Evolutionary conservation across 2,797 vertebrate genomes (phyloP), one percentile per base, ranked within the genome.

Genomic region (Linurgus olivaceus): DNA sequence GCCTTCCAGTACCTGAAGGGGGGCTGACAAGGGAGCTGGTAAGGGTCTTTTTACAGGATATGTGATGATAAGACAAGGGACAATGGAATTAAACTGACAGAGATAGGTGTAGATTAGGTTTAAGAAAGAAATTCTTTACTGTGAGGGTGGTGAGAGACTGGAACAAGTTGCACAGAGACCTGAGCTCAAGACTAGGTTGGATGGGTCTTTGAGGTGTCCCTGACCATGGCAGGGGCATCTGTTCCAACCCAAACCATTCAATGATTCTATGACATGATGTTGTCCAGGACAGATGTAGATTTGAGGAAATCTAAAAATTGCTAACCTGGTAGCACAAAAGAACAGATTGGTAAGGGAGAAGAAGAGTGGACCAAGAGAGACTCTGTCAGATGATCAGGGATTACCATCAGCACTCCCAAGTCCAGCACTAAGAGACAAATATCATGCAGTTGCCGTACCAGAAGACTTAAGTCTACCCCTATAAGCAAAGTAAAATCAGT

Each of bases 381-480:
- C 19, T 37, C 17, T 62, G 26, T 25, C 17, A 71, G 10, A 71
- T 45, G 58, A 72, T 68, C 48, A 86, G 15, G 35, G 12, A 65
- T 31, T 62, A 33, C 24, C 13, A 83, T 6, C 29, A 65, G 33
- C 35, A 47, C 17, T 38, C 25, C 45, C 0, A 4, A 79, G 10
- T 28, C 65, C 68, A 78, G 19, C 4, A 6, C 29, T 58, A 51
- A 51, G 52, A 73, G 29, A 67, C 23, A 87, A 65, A 86, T 59
- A 50, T 19, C 0, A 0, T 17, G n/a, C 47, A 52, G n/a, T 26
- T 89, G 11, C 15, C 21, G 58, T 29, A 76, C 25, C 20, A 72
- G 24, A n/a, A 73, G 35, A 19, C 9, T 42, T 74, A 40, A 55
- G 14, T 54, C 24, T 85, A 28, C 9, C 37, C 16, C 51, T 54